These are phyloP conservation scores for Rhagonycha lutea DNA, from an alignment of 2,888 invertebrate species.

Conservation along the genomic window DNA sequence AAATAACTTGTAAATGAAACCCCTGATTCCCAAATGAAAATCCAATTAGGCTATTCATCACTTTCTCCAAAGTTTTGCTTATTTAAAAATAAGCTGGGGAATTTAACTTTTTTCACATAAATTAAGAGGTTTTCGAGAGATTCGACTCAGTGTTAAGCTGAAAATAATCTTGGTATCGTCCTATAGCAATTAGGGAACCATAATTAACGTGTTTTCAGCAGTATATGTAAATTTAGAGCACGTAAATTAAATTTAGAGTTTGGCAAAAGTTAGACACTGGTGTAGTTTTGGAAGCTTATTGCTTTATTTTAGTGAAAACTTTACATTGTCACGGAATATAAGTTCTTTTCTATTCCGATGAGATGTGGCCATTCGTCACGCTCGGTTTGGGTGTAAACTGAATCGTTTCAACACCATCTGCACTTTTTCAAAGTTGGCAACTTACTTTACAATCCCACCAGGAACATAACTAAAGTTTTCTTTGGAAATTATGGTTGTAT, in stretches of 20 bases:
- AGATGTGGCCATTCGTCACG: conserved; percentile 42
- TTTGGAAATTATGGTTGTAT: conserved; percentile 3
- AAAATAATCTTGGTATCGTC: conserved; percentile 11
- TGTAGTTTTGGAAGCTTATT: background rate
- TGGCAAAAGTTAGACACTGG: conserved; percentile 13
- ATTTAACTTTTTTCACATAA: background rate
- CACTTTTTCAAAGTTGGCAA: conserved; percentile 24
- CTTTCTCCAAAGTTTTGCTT: background rate
- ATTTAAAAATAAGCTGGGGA: background rate
- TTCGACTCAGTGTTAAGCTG: conserved; percentile 7
- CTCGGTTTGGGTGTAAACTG: conserved; percentile 41
- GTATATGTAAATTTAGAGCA: conserved; percentile 20
- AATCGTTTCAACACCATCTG: conserved; percentile 41
- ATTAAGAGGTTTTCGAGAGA: background rate
- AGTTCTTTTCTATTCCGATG: conserved; percentile 40
- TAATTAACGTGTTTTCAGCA: conserved; percentile 21
- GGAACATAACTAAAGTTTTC: conserved; percentile 4
- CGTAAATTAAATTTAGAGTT: conserved; percentile 24
- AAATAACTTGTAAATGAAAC: background rate
- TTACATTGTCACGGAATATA: conserved; percentile 28
- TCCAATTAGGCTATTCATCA: background rate
- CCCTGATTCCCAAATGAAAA: background rate
- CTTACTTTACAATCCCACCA: conserved; percentile 18
- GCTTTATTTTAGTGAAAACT: background rate
- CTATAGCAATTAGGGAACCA: conserved; percentile 14